Evolutionary conservation across 2,888 invertebrate species (phyloP), one percentile per base, ranked within the genome.

Genomic region (Leptodirus hochenwartii): DNA sequence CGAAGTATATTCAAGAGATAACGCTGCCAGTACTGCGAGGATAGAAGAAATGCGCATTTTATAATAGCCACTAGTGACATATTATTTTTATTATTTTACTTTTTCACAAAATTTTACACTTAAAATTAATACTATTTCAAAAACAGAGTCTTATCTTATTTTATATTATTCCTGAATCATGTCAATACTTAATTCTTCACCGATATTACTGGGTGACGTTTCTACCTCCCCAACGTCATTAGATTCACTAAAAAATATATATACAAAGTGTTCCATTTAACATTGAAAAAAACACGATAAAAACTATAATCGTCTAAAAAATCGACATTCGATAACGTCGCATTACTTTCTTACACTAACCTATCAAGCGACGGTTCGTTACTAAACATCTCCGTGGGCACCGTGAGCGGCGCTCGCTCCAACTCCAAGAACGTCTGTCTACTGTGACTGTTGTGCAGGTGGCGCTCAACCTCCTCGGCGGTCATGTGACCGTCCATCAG

Each of bases 351-450:
- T 28, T 3, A 17, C 16, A 17, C 14, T 16, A 10, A 78, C 80
- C 80, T 80, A 51, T 84, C 84, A 27, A 82, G 58, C 2, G 87
- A 85, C 30, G 84, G 84, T 46, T 90, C 88, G 55, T 88, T 88
- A 55, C 87, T 88, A 49, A 91, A 90, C 77, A 90, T 85, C 58
- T 90, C 88, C 22, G 78, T 81, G 4, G 90, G 90, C 15, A 90
- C 81, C 8, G 85, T 84, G 2, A 84, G 76, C 1, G 87, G 84
- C 16, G 87, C 81, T 41, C 81, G 69, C 51, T 87, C 87, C 37
- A 84, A 58, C 53, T 84, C 79, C 57, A 80, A 58, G 49, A 79
- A 73, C 14, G 74, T 73, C 43, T 81, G 81, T 10, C 79, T 62
- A 9, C 85, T 79, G n/a, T n/a, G n/a, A n/a, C n/a, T n/a, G n/a